Conservation (phyloP, 1,140 invertebrate genomes). For the Eupristina koningsbergeri region DNA sequence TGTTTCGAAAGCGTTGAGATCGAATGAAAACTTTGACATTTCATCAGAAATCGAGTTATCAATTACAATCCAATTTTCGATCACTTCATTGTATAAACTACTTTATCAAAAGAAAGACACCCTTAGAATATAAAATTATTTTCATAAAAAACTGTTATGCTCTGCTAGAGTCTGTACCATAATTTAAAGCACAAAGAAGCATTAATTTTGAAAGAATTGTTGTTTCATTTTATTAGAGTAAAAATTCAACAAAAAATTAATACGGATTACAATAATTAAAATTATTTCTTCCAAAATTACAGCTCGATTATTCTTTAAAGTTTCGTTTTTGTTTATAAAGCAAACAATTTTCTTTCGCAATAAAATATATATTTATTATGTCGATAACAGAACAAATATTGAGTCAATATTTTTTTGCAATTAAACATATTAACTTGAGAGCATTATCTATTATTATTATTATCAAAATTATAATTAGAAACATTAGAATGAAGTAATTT, state of each 20-base stretch:
- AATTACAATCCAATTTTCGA: background rate
- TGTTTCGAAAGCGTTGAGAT: slow-evolving; percentile 55
- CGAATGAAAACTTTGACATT: background rate
- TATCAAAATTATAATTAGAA: background rate
- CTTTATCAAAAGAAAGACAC: too few relatives aligned
- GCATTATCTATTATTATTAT: background rate
- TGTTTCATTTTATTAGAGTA: background rate
- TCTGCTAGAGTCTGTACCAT: too few relatives aligned
- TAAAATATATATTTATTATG: background rate
- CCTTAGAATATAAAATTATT: too few relatives aligned
- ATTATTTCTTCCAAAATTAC: too few relatives aligned
- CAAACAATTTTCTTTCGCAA: too few relatives aligned
- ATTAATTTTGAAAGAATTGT: background rate
- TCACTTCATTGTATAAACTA: background rate
- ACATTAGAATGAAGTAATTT: background rate
- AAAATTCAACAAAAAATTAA: background rate
- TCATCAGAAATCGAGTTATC: background rate
- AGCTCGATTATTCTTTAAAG: too few relatives aligned
- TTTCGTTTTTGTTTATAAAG: too few relatives aligned
- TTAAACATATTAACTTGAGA: background rate
- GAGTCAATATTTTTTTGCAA: background rate
- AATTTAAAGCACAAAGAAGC: background rate
- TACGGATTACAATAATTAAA: background rate
- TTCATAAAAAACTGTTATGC: too few relatives aligned
- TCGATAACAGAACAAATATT: background rate